A percentile compares a stretch with the other conserved stretches of the same genome.
Evolutionary conservation across 2,113 vertebrate species (phyloP).

Genomic region (Lonchura striata): DNA sequence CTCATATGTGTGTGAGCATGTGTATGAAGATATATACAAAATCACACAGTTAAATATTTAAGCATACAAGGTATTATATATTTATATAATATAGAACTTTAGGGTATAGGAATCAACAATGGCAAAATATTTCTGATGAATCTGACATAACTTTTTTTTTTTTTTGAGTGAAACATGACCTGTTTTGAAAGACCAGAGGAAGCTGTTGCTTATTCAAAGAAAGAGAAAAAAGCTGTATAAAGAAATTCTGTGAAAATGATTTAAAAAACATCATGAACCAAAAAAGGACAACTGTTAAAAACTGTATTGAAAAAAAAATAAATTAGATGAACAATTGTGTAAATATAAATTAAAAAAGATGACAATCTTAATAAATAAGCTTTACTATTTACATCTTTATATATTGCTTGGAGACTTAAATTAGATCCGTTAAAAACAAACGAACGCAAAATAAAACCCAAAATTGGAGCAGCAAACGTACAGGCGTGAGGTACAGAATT

Average conservation of each 20-base stretch:
- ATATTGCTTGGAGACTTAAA: slow-evolving; percentile 94
- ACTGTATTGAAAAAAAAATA: slow-evolving; percentile 93
- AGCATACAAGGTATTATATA: slow-evolving; percentile 84
- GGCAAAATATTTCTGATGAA: slow-evolving; percentile 81
- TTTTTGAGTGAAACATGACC: slow-evolving; percentile 72
- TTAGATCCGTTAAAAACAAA: slow-evolving; percentile 84
- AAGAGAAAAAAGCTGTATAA: slow-evolving; percentile 70
- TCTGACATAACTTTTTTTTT: slow-evolving; percentile 65
- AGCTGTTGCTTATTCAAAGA: slow-evolving; percentile 38
- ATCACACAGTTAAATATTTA: slow-evolving; percentile 73
- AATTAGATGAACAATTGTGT: slow-evolving; percentile 98
- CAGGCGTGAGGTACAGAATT: slow-evolving; percentile 95
- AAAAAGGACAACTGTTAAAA: slow-evolving; percentile 84
- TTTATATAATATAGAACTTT: slow-evolving; percentile 86
- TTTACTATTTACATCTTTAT: slow-evolving; percentile 99
- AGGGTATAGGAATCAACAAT: slow-evolving; percentile 82
- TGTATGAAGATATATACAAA: slow-evolving; percentile 70
- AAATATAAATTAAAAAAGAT: slow-evolving; percentile 99
- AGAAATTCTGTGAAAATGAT: slow-evolving; percentile 73
- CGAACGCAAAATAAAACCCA: slow-evolving; percentile 82
- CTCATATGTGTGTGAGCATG: slow-evolving; percentile 47
- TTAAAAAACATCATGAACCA: slow-evolving; percentile 71
- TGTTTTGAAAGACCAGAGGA: slow-evolving; percentile 75
- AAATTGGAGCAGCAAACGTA: slow-evolving; percentile 96
- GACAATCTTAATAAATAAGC: slow-evolving; percentile 99